These are phyloP conservation scores for Sesamia nonagrioides DNA, from an alignment of 1,140 invertebrate species.

Conservation along the genomic window DNA sequence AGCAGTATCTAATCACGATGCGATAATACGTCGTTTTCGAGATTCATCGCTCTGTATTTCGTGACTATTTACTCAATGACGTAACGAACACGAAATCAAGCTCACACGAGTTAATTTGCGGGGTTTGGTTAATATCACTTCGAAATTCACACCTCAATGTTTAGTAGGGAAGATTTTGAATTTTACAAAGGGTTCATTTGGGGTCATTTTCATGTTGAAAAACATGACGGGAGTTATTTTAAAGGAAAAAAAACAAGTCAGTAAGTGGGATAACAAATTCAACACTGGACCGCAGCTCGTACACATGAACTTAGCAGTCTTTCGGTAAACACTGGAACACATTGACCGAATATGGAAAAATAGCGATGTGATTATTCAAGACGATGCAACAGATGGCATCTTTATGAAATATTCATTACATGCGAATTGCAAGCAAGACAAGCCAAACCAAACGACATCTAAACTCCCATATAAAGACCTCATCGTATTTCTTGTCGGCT, in stretches of 20 bases:
- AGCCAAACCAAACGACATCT: conserved; percentile 82
- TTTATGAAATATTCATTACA: conserved; percentile 52
- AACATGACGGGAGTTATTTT: conserved; percentile 25
- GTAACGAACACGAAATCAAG: conserved; percentile 41
- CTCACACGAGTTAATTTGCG: conserved; percentile 49
- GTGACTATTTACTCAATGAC: conserved; percentile 50
- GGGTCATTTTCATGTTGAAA: neutral
- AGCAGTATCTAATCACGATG: conserved; percentile 51
- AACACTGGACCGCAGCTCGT: conserved; percentile 11
- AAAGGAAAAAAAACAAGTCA: conserved; percentile 35
- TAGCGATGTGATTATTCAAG: conserved; percentile 39
- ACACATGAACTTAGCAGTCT: neutral
- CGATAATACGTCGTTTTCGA: conserved; percentile 47
- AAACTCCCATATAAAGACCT: conserved; percentile 90
- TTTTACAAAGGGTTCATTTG: conserved; percentile 12
- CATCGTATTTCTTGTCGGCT: conserved; percentile 99
- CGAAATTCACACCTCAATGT: conserved; percentile 42
- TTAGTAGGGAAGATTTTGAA: conserved; percentile 46
- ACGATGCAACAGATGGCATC: conserved; percentile 46
- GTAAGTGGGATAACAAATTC: conserved; percentile 30
- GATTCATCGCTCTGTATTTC: conserved; percentile 41
- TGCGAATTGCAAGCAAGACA: conserved; percentile 66
- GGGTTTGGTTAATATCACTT: conserved; percentile 49
- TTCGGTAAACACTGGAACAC: conserved; percentile 21
- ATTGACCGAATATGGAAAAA: conserved; percentile 27